Conservation (phyloP, 2,113 vertebrate species). For the Peromyscus californicus region DNA sequence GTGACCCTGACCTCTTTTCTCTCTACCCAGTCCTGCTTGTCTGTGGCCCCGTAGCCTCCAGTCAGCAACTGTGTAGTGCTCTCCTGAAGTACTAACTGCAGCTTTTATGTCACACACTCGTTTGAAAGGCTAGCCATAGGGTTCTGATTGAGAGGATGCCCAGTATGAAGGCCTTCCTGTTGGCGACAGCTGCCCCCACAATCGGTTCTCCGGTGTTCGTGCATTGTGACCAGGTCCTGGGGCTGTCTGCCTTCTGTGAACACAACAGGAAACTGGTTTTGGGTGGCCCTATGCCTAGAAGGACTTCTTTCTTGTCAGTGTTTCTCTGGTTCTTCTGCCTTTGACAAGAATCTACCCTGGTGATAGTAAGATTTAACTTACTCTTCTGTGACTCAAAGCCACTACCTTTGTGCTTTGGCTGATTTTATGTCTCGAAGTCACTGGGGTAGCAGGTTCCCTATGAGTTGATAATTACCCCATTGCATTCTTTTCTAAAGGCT, state of each 20-base stretch:
- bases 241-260: background rate
- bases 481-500: background rate
- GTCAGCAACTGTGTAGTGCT: background rate
- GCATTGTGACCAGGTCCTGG: rapidly evolving
- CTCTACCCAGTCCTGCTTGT: background rate
- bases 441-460: background rate
- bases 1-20: rapidly evolving
- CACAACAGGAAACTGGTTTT: background rate
- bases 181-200: background rate
- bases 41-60: background rate
- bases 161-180: background rate
- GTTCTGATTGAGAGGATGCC: background rate
- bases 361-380: background rate
- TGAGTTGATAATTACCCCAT: background rate
- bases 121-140: background rate
- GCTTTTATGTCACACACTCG: too few species aligned
- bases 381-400: background rate
- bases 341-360: background rate
- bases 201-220: background rate
- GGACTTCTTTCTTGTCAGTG: background rate
- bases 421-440: background rate
- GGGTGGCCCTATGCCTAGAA: background rate
- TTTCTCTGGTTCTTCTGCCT: background rate
- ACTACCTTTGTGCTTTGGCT: background rate
- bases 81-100: background rate